Percentiles rank a stretch among this genome's conserved stretches.
Conservation (phyloP, 1,140 invertebrate genomes). For the Lanistes nyassanus region DNA sequence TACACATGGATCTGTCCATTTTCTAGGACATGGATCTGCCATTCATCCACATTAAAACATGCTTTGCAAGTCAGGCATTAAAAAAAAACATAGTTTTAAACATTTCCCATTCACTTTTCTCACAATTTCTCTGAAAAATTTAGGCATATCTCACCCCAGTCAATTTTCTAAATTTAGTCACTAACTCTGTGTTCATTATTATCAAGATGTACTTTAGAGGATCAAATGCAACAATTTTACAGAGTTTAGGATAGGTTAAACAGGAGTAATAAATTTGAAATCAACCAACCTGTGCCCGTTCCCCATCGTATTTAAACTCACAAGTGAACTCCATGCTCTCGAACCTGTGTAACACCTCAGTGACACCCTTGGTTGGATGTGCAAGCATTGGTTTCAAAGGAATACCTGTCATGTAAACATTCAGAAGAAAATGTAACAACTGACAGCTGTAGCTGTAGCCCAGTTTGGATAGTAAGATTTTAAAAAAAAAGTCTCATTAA, state of each 20-base stretch:
- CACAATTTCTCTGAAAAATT: too few species aligned
- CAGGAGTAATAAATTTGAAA: too few species aligned
- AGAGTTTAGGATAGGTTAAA: too few species aligned
- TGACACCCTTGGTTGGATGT: constrained; percentile 91
- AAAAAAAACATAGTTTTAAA: background rate
- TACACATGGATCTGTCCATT: constrained; percentile 81
- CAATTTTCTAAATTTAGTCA: too few species aligned
- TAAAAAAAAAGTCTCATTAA: too few species aligned
- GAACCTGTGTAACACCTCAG: constrained; percentile 91
- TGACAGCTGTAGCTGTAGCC: background rate
- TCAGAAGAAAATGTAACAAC: constrained; percentile 2
- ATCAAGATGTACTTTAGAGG: too few species aligned
- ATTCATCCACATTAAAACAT: constrained; percentile 18
- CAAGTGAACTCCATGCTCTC: constrained; percentile 94
- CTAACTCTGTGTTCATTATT: too few species aligned
- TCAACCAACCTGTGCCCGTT: constrained; percentile 87
- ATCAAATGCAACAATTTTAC: too few species aligned
- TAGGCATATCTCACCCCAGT: too few species aligned
- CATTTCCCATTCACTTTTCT: background rate
- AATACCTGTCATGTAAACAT: constrained; percentile 69
- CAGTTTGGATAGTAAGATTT: background rate
- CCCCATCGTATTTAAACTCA: constrained; percentile 99
- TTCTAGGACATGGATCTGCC: constrained; percentile 68
- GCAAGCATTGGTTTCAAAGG: constrained; percentile 99
- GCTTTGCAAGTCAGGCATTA: too few species aligned